Evolutionary conservation across 2,797 vertebrate genomes (phyloP).

Genomic region (Cebuella pygmaea): DNA sequence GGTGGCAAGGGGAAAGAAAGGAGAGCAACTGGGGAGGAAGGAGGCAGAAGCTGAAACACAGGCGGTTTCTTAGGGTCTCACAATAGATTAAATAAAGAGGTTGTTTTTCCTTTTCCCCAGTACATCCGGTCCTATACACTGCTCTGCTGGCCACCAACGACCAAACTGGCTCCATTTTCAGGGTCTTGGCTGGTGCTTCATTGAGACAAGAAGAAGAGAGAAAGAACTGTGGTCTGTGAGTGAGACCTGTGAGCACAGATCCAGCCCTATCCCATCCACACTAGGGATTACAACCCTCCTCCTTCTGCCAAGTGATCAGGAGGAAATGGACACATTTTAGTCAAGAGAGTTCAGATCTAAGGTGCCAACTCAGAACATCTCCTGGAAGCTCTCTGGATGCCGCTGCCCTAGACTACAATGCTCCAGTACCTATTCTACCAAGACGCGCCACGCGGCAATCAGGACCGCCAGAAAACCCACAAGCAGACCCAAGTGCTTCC

Average conservation of each 20-base stretch:
- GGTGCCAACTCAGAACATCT: neutral
- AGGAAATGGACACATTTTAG: neutral
- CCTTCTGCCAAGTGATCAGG: neutral
- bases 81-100: accelerated
- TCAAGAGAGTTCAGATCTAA: neutral
- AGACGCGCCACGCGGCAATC: accelerated
- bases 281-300: accelerated
- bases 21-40: neutral
- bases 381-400: neutral
- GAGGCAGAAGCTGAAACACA: accelerated
- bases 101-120: neutral
- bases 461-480: neutral
- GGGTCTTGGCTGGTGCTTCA: accelerated
- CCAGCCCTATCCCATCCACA: neutral
- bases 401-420: accelerated
- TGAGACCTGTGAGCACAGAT: too few relatives aligned
- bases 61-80: accelerated
- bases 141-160: accelerated
- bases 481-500: neutral
- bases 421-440: accelerated
- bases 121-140: neutral
- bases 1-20: accelerated
- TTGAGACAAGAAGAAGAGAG: neutral
- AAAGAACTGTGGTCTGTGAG: neutral
- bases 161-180: too few relatives aligned